phyloP scores from a whole-genome alignment of 1,140 invertebrate genomes.

The Anoplophora glabripennis region DNA sequence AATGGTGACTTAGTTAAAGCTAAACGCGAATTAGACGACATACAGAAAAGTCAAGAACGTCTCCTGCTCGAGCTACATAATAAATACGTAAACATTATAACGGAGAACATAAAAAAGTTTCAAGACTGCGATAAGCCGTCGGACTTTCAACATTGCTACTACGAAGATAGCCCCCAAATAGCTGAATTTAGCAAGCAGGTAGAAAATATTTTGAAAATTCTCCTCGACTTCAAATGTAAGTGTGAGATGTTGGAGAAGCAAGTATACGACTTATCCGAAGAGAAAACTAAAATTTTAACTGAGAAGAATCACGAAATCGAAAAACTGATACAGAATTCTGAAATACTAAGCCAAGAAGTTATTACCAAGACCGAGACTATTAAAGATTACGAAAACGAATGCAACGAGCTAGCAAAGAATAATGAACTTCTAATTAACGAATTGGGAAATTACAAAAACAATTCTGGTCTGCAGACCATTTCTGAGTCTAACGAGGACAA shows the following conservation, averaged over 20 bases:
- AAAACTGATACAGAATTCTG: conserved; percentile 40
- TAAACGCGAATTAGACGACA: conserved; percentile 10
- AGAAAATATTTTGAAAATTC: conserved; percentile 45
- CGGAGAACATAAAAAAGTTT: conserved; percentile 53
- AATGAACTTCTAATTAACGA: conserved; percentile 63
- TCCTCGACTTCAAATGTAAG: conserved; percentile 46
- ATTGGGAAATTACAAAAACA: conserved; percentile 58
- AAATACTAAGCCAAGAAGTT: conserved; percentile 42
- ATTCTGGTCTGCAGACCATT: conserved; percentile 62
- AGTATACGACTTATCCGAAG: conserved; percentile 40
- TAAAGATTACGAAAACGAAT: conserved; percentile 59
- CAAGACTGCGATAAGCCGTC: conserved; percentile 50
- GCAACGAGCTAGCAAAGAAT: conserved; percentile 63
- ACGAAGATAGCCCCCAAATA: conserved; percentile 34
- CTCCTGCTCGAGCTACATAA: conserved; percentile 30
- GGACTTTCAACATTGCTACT: conserved; percentile 45
- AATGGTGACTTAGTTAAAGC: conserved; percentile 31
- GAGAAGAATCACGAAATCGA: conserved; percentile 47
- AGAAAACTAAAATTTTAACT: conserved; percentile 36
- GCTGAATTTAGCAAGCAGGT: conserved; percentile 37
- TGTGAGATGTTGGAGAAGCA: conserved; percentile 45
- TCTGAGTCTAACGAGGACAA: conserved; percentile 66
- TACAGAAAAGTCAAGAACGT: conserved; percentile 16
- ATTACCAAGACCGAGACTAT: conserved; percentile 37
- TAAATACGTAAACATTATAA: conserved; percentile 48